Conservation (phyloP, 2,797 vertebrate genomes). For the Urophycis tenuis region DNA sequence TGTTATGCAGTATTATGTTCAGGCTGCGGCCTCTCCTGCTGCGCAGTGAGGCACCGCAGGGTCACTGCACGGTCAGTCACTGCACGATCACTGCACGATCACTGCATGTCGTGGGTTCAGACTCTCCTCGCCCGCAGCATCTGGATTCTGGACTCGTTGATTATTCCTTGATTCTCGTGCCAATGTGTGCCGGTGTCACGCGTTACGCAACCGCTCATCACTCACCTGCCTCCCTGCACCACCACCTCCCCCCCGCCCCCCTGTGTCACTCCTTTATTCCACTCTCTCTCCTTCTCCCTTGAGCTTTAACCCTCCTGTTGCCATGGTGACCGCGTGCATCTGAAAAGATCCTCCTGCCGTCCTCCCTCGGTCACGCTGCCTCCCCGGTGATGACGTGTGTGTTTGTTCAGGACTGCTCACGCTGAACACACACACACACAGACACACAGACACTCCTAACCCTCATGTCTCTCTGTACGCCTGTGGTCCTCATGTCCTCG, state of each 20-base stretch:
- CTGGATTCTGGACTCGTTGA: neutral
- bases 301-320: neutral
- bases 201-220: neutral
- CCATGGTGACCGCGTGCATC: conserved; percentile 11
- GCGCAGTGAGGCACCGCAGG: no score
- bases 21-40: neutral
- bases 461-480: neutral
- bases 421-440: neutral
- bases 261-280: neutral
- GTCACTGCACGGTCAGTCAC: no score
- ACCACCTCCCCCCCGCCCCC: neutral
- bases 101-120: neutral
- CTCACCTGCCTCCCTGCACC: neutral
- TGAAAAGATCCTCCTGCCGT: neutral
- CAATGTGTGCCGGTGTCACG: conserved; percentile 11
- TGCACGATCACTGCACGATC: no score
- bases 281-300: neutral
- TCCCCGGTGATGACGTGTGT: neutral
- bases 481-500: neutral
- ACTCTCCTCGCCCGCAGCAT: neutral
- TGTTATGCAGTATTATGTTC: neutral
- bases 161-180: neutral
- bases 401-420: no score
- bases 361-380: neutral
- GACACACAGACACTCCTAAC: neutral